Base-by-base conservation (phyloP, 2,797 vertebrate genomes). In the Scomberomorus guttatus region DNA sequence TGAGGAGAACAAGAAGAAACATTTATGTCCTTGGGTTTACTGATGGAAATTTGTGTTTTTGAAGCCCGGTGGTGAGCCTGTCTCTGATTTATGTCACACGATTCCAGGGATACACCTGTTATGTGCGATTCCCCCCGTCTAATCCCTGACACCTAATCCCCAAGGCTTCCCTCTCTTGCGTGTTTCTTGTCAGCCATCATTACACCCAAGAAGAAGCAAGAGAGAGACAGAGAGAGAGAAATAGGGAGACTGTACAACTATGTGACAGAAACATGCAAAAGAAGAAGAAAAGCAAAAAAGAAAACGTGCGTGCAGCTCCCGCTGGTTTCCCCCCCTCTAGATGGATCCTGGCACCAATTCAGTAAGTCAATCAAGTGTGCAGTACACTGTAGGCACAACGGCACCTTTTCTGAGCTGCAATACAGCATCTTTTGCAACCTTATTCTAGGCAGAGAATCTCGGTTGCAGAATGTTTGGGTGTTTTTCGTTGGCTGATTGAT, bases 71-170 rank as follows among this genome's bases (percentile, higher is more conserved):
- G 46, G 39, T 67, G 56, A 83, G 64, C 25, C 67, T 71, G 39
- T 62, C 17, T 55, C 42, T 64, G 52, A 71, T 80, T 77, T 65
- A 29, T 77, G 72, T 63, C 69, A 79, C 70, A 72, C 34, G 27
- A 37, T 74, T 83, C 55, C 64, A 78, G 68, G 64, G 72, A 81
- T 67, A 39, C 70, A 92, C 81, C 87, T 88, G 75, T 75, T 68
- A 11, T 37, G 55, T 75, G 72, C 50, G 70, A 77, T 59, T 37
- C 51, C 76, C 76, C 58, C 55, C 6, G 9, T 65, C 72, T 81
- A 79, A 88, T 83, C 82, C 80, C 63, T 74, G 75, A 83, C 77
- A 76, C 71, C 65, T 78, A 83, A 82, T 88, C 89, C 81, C 74
- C 44, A 9, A 64, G 62, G 84, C 80, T 79, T 84, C 71, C 54